A percentile compares a stretch with the other conserved stretches of the same genome.
phyloP scores from a whole-genome alignment of 2,888 invertebrate genomes.

The Clunio marinus region DNA sequence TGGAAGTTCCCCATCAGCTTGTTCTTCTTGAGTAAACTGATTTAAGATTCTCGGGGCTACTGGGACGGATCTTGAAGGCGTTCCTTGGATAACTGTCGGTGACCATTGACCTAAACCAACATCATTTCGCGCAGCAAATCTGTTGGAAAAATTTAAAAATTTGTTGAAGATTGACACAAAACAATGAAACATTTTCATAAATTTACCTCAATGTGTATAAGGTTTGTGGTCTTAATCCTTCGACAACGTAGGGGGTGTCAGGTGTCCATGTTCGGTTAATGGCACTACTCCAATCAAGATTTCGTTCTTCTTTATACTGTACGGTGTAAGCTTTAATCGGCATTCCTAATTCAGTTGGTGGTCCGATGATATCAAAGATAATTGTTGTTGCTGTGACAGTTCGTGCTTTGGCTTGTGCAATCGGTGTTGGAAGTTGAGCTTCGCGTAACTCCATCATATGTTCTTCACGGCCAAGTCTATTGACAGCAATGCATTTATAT shows the following conservation, averaged over 20 bases:
- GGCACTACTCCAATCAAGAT: constrained; percentile 65
- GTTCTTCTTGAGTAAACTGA: constrained; percentile 50
- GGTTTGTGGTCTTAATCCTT: constrained; percentile 70
- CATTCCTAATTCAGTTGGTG: constrained; percentile 68
- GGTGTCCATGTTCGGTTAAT: constrained; percentile 73
- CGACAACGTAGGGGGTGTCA: constrained; percentile 75
- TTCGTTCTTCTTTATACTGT: constrained; percentile 67
- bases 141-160: constrained; percentile 43
- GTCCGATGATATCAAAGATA: constrained; percentile 72
- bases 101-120: constrained; percentile 78
- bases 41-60: constrained; percentile 64
- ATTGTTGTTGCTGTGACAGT: constrained; percentile 79
- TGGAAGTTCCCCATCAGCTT: constrained; percentile 48
- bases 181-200: background rate
- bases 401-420: constrained; percentile 62
- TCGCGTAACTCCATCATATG: constrained; percentile 68
- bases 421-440: constrained; percentile 65
- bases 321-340: constrained; percentile 69
- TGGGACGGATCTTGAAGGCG: constrained; percentile 73
- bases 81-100: constrained; percentile 60
- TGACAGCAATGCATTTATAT: constrained; percentile 79
- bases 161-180: background rate
- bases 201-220: constrained; percentile 62
- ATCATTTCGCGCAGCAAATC: constrained; percentile 79
- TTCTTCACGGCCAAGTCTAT: constrained; percentile 65